Evolutionary conservation across 2,113 vertebrate genomes (phyloP), one percentile per base, ranked within the genome.

Genomic region (Cololabis saira): DNA sequence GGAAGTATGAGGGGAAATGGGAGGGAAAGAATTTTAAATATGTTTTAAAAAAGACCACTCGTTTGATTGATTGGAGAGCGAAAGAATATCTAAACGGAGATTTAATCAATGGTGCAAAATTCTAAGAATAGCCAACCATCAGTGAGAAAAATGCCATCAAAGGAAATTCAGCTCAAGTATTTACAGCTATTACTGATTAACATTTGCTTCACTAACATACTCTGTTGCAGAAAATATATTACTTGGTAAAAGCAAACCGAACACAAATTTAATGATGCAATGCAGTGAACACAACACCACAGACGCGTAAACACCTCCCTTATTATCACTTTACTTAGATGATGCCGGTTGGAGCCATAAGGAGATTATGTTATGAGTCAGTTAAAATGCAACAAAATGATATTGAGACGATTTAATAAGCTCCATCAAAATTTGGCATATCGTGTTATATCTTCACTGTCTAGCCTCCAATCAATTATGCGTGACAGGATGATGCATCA

Each of bases 31-130:
- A 17, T 82, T 78, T 82, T 71, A 19, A 63, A 68, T 5, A n/a
- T 3, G 47, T 21, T 55, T 63, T 71, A 73, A 83, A 83, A n/a
- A 56, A 5, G 41, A 70, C 41, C 52, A 63, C 58, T 76, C 76
- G 80, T 85, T 84, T 74, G 74, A 81, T 82, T 89, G 83, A 88
- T 86, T 80, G 78, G 50, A 79, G 27, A 37, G 54, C 52, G 66
- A 62, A 15, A 62, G 58, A 61, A 18, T 61, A 45, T 56, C 64
- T 8, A 61, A 73, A 33, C 27, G 67, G 48, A 76, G 56, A 84
- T 18, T 65, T 65, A 83, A 85, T 88, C 84, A 85, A 67, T 71
- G 61, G 33, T 42, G 47, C 51, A 56, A 27, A 27, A 27, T 27
- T 72, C 12, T 0, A 24, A 56, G 57, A 74, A 71, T 68, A 77